phyloP scores from a whole-genome alignment of 2,888 invertebrate genomes.

The Calephelis perditalis region DNA sequence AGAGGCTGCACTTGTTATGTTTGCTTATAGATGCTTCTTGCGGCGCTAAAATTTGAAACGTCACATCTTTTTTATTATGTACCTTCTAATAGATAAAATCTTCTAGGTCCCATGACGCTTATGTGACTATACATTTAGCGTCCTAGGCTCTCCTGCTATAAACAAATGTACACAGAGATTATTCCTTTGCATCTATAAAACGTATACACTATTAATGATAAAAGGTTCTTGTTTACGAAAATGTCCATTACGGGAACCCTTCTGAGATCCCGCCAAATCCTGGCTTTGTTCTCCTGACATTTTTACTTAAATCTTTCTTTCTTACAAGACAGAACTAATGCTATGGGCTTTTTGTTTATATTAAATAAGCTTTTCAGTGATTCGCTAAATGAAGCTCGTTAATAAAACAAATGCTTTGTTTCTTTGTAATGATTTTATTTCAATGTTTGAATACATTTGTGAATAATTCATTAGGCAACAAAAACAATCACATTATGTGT shows the following conservation, averaged over 20 bases:
- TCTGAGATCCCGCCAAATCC: slow-evolving; percentile 41
- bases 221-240: slow-evolving; percentile 50
- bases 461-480: no score
- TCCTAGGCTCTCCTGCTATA: no score
- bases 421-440: neutral
- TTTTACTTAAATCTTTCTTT: slow-evolving; percentile 20
- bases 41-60: no score
- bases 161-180: no score
- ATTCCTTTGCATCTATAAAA: neutral
- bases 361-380: slow-evolving; percentile 1
- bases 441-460: no score
- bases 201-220: slow-evolving; percentile 21
- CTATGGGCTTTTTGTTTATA: slow-evolving; percentile 7
- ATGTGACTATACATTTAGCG: no score
- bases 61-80: no score
- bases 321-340: slow-evolving; percentile 13
- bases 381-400: slow-evolving; percentile 12
- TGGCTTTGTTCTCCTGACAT: slow-evolving; percentile 20
- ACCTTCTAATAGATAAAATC: no score
- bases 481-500: no score
- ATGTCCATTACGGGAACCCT: slow-evolving; percentile 54
- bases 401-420: slow-evolving; percentile 1
- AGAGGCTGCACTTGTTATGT: no score
- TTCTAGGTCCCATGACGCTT: no score
- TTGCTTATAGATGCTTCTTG: no score